Base-by-base conservation (phyloP, 2,888 invertebrate species). In the Nipponacmea schrenckii region DNA sequence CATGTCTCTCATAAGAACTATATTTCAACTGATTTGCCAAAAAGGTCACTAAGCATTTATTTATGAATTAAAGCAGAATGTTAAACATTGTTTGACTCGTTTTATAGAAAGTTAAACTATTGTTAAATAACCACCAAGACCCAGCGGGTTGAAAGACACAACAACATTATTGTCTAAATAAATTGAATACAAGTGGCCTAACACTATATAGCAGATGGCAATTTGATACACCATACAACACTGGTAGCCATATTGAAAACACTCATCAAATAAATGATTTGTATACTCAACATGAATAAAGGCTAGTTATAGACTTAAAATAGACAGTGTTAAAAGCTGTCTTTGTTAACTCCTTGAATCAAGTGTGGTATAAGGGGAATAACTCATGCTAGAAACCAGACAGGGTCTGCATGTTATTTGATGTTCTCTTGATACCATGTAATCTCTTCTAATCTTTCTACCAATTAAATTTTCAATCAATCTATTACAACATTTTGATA, bases 211-310 rank as follows among this genome's bases (percentile, higher is more conserved):
- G 68, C 68, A 69, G 68, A 69, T 62, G 63, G 62, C 63, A 46
- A 69, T 48, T 31, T 69, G 63, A 44, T 63, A 39, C 44, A 69
- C 68, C 62, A 62, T 63, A 63, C 63, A 69, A 69, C 68, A 63
- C 39, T 69, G 44, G 62, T 62, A 15, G 68, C 68, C 68, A 69
- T 69, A 69, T 69, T 69, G 68, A 63, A 69, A 69, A 56, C 56
- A 56, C 56, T 56, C 56, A 56, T 56, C 56, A 56, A 56, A 56
- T 56, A 56, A 56, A 56, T 56, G 56, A 56, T 56, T 56, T 56
- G 56, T 56, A 56, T 56, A 56, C 56, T 56, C 56, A 56, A 56
- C 56, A 56, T 56, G 56, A 56, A 56, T 56, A 56, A 56, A 56
- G 56, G 56, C 56, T 24, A 56, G 56, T 56, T 56, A 56, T 56